Percentiles rank a stretch among this genome's conserved stretches.
Evolutionary conservation across 2,888 invertebrate genomes (phyloP).

Genomic region (Drosophila acutilabella): DNA sequence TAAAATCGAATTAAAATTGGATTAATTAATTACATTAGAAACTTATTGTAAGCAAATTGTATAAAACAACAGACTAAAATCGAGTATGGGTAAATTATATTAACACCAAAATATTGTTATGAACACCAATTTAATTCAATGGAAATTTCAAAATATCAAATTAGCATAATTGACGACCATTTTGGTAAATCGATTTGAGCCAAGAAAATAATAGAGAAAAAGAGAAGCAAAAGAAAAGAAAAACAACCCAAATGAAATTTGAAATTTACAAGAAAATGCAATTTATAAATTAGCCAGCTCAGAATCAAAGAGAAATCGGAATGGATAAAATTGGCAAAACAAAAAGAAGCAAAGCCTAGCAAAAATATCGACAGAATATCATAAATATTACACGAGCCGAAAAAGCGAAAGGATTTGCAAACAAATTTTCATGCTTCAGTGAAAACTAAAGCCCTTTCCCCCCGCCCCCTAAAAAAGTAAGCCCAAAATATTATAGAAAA

Average conservation of each 20-base stretch:
- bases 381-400: conserved; percentile 67
- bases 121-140: conserved; percentile 18
- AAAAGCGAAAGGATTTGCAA: conserved; percentile 66
- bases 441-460: conserved; percentile 53
- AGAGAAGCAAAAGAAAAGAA: not conserved
- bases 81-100: conserved; percentile 7
- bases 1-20: conserved; percentile 6
- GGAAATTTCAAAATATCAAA: conserved; percentile 22
- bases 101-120: conserved; percentile 16
- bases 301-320: conserved; percentile 41
- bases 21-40: conserved; percentile 25
- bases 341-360: conserved; percentile 33
- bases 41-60: not conserved
- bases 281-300: conserved; percentile 69
- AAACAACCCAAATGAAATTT: conserved; percentile 42
- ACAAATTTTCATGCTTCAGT: conserved; percentile 71
- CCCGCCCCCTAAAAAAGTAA: not conserved
- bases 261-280: conserved; percentile 61
- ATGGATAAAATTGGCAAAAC: conserved; percentile 22
- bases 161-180: conserved; percentile 55
- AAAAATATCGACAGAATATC: conserved; percentile 57
- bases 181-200: conserved; percentile 35
- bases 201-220: conserved; percentile 13
- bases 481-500: conserved; percentile 43
- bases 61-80: conserved; percentile 1